A percentile compares a stretch with the other conserved stretches of the same genome.
phyloP scores from a whole-genome alignment of 1,140 invertebrate species.

The Halyomorpha halys region DNA sequence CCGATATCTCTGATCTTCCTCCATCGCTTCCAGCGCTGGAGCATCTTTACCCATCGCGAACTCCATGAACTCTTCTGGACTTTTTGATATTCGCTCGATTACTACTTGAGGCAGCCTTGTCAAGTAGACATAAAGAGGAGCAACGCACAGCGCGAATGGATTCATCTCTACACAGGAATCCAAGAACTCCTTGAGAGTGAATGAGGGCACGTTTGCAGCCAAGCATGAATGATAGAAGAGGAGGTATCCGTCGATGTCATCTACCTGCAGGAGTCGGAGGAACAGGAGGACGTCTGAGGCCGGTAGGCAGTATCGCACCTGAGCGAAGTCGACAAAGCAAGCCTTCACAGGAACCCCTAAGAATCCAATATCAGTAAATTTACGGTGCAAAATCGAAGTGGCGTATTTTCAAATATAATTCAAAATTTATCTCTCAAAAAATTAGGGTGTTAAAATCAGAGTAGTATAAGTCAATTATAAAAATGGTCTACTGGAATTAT shows the following conservation, averaged over 20 bases:
- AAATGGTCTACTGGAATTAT: too few species aligned
- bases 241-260: not conserved
- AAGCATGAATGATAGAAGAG: not conserved
- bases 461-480: too few species aligned
- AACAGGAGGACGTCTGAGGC: not conserved
- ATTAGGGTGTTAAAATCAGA: too few species aligned
- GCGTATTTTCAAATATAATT: too few species aligned
- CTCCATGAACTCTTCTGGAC: not conserved
- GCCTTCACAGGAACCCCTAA: not conserved
- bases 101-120: not conserved
- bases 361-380: too few species aligned
- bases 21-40: not conserved
- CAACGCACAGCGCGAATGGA: not conserved
- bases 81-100: not conserved
- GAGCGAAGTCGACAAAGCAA: not conserved
- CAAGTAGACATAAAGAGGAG: slow-evolving; percentile 6
- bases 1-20: not conserved
- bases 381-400: too few species aligned
- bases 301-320: not conserved
- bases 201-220: not conserved
- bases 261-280: not conserved
- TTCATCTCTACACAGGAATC: not conserved
- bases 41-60: not conserved
- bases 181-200: not conserved
- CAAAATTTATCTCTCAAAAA: too few species aligned